phyloP scores from a whole-genome alignment of 2,113 vertebrate genomes.

The Oreochromis tanganicae region DNA sequence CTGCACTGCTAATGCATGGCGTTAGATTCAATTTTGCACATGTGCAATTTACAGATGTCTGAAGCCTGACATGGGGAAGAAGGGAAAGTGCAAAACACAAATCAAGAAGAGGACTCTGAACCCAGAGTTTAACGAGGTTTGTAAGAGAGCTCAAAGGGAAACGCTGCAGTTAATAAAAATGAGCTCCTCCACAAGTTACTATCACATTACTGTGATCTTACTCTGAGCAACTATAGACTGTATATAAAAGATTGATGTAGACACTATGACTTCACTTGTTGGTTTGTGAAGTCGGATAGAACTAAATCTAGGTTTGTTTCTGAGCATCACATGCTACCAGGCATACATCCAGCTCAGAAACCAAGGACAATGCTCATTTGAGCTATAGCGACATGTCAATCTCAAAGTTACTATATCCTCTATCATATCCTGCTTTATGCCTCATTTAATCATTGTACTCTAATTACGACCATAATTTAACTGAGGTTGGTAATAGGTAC shows the following conservation, averaged over 20 bases:
- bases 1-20: background rate
- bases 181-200: background rate
- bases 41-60: slow-evolving; percentile 75
- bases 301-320: background rate
- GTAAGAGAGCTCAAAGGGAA: background rate
- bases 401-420: background rate
- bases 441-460: background rate
- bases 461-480: background rate
- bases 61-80: slow-evolving; percentile 98
- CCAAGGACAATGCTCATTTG: background rate
- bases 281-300: background rate
- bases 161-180: background rate
- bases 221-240: background rate
- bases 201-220: background rate
- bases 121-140: slow-evolving; percentile 96
- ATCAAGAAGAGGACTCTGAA: slow-evolving; percentile 99
- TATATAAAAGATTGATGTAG: background rate
- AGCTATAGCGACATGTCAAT: background rate
- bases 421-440: background rate
- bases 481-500: background rate
- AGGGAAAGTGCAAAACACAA: slow-evolving; percentile 95
- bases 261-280: background rate
- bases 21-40: background rate
- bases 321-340: background rate
- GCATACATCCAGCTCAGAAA: background rate